Base-by-base conservation (phyloP, 2,888 invertebrate genomes). In the Amblyteles armatorius region DNA sequence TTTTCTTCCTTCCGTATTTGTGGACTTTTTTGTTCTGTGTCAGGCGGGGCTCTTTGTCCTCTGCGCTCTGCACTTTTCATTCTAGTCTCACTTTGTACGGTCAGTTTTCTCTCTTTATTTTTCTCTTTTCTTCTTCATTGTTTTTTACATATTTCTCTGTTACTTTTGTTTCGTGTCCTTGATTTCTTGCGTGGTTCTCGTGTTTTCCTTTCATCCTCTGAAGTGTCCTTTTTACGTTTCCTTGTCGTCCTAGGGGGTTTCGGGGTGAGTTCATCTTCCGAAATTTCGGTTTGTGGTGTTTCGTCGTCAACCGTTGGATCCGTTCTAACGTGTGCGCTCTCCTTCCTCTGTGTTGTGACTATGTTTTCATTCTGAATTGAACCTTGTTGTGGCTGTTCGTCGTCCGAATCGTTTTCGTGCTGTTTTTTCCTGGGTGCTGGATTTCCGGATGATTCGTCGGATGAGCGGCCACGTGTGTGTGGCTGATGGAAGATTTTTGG, bases 221-320 rank as follows among this genome's bases (percentile, higher is more conserved):
- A 52, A 6, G 11, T 52, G 26, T 73, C 22, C 26, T 22, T 26
- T 73, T 36, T 40, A 22, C 40, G 33, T 67, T 67, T 65, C 19
- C n/a, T 36, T 36, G 16, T 36, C n/a, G 36, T n/a, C 22, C 16
- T 67, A 52, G 19, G 9, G 48, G 40, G 36, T 26, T 57, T 19
- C 26, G 22, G 7, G 11, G 13, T 73, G 60, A 57, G 44, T 60
- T 73, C 60, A 73, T 60, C 60, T 19, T 73, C 73, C 22, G 73
- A 52, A 6, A 6, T 16, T 52, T 52, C 52, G 16, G 52, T 73
- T 44, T 60, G 26, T 57, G 57, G 57, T 44, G 40, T 40, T 60
- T 44, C 57, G 57, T 73, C 73, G 40, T 73, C 73, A 22, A 73
- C 13, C 22, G 44, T 57, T 13, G 60, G 57, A 11, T 73, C 57